These are phyloP conservation scores for Scrobipalpa costella DNA, from an alignment of 2,888 invertebrate genomes.

Conservation along the genomic window DNA sequence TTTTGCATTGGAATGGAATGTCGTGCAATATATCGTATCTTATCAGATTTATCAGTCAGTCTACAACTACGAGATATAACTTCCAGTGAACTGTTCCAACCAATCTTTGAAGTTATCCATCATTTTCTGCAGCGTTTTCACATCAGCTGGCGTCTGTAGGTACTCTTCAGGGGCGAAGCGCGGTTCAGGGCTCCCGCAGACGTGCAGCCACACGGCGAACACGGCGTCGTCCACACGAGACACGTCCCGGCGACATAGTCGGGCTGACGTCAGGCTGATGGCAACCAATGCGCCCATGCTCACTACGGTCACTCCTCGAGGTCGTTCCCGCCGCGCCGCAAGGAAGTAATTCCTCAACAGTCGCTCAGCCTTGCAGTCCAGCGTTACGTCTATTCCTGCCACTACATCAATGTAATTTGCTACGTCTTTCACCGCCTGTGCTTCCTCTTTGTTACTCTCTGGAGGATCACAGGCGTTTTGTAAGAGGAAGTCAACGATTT, in stretches of 20 bases:
- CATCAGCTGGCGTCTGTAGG: slow-evolving; percentile 60
- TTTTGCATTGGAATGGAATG: not conserved
- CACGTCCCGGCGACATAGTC: slow-evolving; percentile 58
- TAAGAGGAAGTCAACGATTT: slow-evolving; percentile 59
- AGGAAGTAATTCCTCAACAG: slow-evolving; percentile 64
- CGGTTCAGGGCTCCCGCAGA: slow-evolving; percentile 63
- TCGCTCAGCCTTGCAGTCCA: slow-evolving; percentile 52
- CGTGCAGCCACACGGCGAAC: slow-evolving; percentile 72
- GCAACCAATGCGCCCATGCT: slow-evolving; percentile 61
- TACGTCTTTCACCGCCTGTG: slow-evolving; percentile 53
- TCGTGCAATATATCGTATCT: not conserved
- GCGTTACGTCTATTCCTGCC: slow-evolving; percentile 54
- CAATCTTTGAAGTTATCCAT: slow-evolving; percentile 64
- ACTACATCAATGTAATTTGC: slow-evolving; percentile 58
- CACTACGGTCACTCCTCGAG: slow-evolving; percentile 55
- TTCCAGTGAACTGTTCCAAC: slow-evolving; percentile 63
- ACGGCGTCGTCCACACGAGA: slow-evolving; percentile 66
- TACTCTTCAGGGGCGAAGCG: slow-evolving; percentile 69
- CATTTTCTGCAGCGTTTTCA: slow-evolving; percentile 55
- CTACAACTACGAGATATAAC: slow-evolving; percentile 9
- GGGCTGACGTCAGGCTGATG: slow-evolving; percentile 60
- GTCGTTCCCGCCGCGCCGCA: slow-evolving; percentile 61
- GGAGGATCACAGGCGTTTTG: slow-evolving; percentile 50
- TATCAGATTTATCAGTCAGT: not conserved
- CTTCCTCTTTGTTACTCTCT: slow-evolving; percentile 48